Evolutionary conservation across 2,888 invertebrate genomes (phyloP), one percentile per base, ranked within the genome.

Genomic region (Phrixothrix hirtus): DNA sequence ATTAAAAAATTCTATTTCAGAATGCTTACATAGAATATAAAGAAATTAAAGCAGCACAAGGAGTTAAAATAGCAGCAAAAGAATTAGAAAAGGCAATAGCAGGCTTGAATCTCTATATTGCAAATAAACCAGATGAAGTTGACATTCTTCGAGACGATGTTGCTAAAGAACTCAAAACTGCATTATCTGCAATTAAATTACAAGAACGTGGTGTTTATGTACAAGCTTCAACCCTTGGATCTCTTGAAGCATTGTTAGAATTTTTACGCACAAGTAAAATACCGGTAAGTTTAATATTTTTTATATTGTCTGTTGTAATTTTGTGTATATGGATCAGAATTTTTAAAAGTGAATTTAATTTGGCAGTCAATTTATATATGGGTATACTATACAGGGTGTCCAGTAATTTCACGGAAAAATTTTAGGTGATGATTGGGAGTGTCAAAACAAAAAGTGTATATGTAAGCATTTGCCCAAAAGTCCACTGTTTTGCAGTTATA

Each of bases 201-300:
- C 85, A 89, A 26, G 92, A 92, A 61, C 83, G 92, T 56, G 99
- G 99, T 32, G 99, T 99, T 31, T 97, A 94, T 77, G 99, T 99
- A n/a, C 98, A 99, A 72, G 98, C 99, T 0, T 98, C 97, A 1
- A 99, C 99, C n/a, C 82, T 99, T 3, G 99, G 99, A 4, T 99
- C 99, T 0, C 79, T 99, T 6, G 99, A 99, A 76, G 99, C 99
- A 0, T 78, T 99, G 45, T 79, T 97, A 2, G 95, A 96, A 73
- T 98, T 96, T 78, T 83, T 98, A 43, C 85, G 85, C 64, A 84
- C 87, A 43, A 95, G 94, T 60, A 92, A 92, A 78, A 96, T 97
- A 75, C 96, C 97, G 71, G 93, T 94, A 73, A 87, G 89, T 84
- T 45, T 21, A 21, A 5, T 21, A 21, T 21, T 21, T 5, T 21